A percentile compares a stretch with the other conserved stretches of the same genome.
Evolutionary conservation across 2,888 invertebrate species (phyloP).

Genomic region (Drosophila anceps): DNA sequence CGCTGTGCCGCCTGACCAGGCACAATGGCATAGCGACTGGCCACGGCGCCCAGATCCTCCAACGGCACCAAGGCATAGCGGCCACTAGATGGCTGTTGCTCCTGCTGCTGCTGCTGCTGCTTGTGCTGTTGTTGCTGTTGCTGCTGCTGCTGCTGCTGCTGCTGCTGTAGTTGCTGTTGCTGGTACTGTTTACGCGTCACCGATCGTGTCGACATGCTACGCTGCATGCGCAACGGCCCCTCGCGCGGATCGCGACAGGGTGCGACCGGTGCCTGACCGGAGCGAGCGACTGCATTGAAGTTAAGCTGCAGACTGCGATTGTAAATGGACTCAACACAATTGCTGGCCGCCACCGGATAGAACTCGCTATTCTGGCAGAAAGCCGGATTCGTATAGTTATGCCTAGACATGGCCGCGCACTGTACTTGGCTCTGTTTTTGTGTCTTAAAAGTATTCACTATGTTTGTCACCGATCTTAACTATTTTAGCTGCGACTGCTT

Average conservation of each 20-base stretch:
- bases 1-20: constrained; percentile 85
- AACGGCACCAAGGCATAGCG: constrained; percentile 87
- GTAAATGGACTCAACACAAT: constrained; percentile 76
- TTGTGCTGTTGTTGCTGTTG: constrained; percentile 47
- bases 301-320: constrained; percentile 83
- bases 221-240: constrained; percentile 85
- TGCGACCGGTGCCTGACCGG: constrained; percentile 27
- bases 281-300: constrained; percentile 62
- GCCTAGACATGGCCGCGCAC: constrained; percentile 82
- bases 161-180: constrained; percentile 55
- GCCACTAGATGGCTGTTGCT: constrained; percentile 63
- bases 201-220: constrained; percentile 85
- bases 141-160: constrained; percentile 36
- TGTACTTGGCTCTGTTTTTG: constrained; percentile 39
- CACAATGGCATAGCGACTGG: constrained; percentile 84
- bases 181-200: constrained; percentile 76
- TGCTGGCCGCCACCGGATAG: constrained; percentile 83
- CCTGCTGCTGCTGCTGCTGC: constrained; percentile 42
- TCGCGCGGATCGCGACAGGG: constrained; percentile 77
- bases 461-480: constrained; percentile 15
- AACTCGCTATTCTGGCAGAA: constrained; percentile 92
- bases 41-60: constrained; percentile 81
- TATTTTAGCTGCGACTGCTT: constrained; percentile 3
- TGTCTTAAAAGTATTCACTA: constrained; percentile 19
- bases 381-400: constrained; percentile 91